Evolutionary conservation across 2,113 vertebrate genomes (phyloP).

Genomic region (Mus musculus): GRCm39 chr7:121996001-121996500

Average conservation of each 20-base stretch:
- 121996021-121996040: background rate
- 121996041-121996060: background rate
- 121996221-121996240: background rate
- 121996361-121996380: background rate
- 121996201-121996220: background rate
- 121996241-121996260: background rate
- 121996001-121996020: background rate
- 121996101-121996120: background rate
- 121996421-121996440: background rate
- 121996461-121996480: background rate
- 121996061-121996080: background rate
- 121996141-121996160: background rate
- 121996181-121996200: background rate
- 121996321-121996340: background rate
- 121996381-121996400: background rate
- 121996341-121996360: too few species aligned
- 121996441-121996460: background rate
- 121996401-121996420: background rate
- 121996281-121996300: background rate
- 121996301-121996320: background rate
- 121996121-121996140: background rate
- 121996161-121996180: background rate
- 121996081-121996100: background rate
- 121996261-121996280: background rate
- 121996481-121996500: background rate